A percentile compares a stretch with the other conserved stretches of the same genome.
These are phyloP conservation scores for Proterorhinus semilunaris DNA, from an alignment of 2,113 vertebrate species.

Conservation along the genomic window DNA sequence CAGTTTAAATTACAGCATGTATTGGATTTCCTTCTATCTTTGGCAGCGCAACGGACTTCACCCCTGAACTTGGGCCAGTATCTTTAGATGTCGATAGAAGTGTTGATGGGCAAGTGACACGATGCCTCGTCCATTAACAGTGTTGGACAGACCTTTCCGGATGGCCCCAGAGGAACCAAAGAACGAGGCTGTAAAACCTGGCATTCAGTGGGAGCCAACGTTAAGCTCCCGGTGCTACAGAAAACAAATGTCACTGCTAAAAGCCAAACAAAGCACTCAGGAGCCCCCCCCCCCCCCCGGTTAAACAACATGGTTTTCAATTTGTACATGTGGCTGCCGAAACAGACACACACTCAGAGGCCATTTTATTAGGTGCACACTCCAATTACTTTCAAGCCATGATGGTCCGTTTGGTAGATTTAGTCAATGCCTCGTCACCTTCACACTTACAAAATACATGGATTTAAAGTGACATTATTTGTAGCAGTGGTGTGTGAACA, in stretches of 20 bases:
- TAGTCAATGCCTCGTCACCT: too few relatives aligned
- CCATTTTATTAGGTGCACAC: neutral
- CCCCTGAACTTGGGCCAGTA: neutral
- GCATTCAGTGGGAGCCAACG: conserved; percentile 10
- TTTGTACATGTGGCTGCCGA: conserved; percentile 20
- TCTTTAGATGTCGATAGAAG: neutral
- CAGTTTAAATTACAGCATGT: neutral
- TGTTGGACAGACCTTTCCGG: conserved; percentile 7
- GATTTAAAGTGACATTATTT: too few relatives aligned
- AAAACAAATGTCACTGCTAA: conserved; percentile 8
- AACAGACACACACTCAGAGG: conserved; percentile 8
- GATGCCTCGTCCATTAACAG: conserved; percentile 25
- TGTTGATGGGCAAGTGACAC: neutral
- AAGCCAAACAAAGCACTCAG: conserved; percentile 13
- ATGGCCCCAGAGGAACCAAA: neutral
- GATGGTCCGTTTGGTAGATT: too few relatives aligned
- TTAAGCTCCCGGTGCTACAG: conserved; percentile 15
- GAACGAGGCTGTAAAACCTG: conserved; percentile 15
- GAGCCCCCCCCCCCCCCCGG: conserved; percentile 19
- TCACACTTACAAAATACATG: too few relatives aligned
- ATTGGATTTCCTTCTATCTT: neutral
- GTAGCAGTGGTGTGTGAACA: too few relatives aligned
- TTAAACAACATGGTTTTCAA: conserved; percentile 17
- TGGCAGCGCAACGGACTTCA: too few relatives aligned
- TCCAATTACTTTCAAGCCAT: too few relatives aligned